Evolutionary conservation across 2,888 invertebrate genomes (phyloP).

Genomic region (Mechanitis mazaeus): DNA sequence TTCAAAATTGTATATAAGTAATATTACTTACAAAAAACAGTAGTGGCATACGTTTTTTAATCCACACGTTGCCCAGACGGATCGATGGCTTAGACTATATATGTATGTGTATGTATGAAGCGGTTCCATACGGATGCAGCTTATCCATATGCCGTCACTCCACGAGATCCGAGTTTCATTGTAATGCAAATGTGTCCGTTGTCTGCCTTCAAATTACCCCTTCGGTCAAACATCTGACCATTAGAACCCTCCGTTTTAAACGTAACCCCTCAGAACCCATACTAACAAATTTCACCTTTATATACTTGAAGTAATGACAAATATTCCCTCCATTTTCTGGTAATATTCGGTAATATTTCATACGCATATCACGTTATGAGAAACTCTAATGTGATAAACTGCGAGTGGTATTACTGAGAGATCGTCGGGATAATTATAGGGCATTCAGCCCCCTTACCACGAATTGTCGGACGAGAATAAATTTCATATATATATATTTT

Average conservation of each 20-base stretch:
- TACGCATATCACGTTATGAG: conserved; percentile 68
- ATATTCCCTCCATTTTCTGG: conserved; percentile 39
- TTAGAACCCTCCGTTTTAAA: conserved; percentile 71
- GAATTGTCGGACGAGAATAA: conserved; percentile 36
- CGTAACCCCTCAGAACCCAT: conserved; percentile 43
- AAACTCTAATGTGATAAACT: conserved; percentile 63
- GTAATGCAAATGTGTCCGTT: conserved; percentile 73
- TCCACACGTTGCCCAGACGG: conserved; percentile 22
- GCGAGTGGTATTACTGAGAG: conserved; percentile 56
- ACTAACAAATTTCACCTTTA: conserved; percentile 47
- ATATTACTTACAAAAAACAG: too few relatives aligned
- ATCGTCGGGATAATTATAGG: conserved; percentile 65
- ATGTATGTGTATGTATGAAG: conserved; percentile 10
- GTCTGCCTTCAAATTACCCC: conserved; percentile 75
- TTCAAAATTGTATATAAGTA: too few relatives aligned
- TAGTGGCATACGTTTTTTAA: too few relatives aligned
- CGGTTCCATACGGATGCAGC: conserved; percentile 37
- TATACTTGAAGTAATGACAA: conserved; percentile 34
- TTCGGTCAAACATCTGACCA: conserved; percentile 71
- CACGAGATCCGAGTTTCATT: conserved; percentile 65
- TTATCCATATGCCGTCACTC: conserved; percentile 56
- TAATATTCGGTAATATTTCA: conserved; percentile 62
- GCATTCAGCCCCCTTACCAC: conserved; percentile 48
- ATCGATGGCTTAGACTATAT: conserved; percentile 9
- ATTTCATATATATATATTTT: not conserved